Evolutionary conservation across 2,113 vertebrate species (phyloP).

Genomic region (Raja brachyura): DNA sequence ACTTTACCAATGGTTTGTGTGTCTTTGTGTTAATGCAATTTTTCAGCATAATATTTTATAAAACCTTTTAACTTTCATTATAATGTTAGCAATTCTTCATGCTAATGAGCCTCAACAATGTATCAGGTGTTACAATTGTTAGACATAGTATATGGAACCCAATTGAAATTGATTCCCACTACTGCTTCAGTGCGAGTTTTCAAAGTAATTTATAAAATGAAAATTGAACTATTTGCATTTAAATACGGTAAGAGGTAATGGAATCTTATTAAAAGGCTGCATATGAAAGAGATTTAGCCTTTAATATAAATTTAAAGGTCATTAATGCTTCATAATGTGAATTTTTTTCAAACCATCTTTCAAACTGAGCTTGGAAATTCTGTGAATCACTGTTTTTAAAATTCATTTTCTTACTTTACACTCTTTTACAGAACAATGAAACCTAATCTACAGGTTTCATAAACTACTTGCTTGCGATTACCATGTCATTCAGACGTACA

Average conservation of each 20-base stretch:
- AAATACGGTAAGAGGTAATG: slow-evolving; percentile 10
- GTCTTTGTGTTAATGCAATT: slow-evolving; percentile 3
- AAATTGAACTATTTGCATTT: slow-evolving; percentile 26
- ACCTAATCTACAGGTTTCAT: too few relatives aligned
- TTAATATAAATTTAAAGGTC: slow-evolving; percentile 17
- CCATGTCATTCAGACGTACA: too few relatives aligned
- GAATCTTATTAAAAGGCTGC: neutral
- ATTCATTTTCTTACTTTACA: too few relatives aligned
- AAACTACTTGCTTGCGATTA: too few relatives aligned
- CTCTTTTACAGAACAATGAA: too few relatives aligned
- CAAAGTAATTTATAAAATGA: slow-evolving; percentile 12
- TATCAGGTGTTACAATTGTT: neutral
- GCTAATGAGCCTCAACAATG: neutral
- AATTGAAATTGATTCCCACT: neutral
- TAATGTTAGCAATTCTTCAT: neutral
- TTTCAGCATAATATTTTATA: neutral
- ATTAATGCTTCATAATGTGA: slow-evolving; percentile 17
- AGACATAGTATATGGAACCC: neutral
- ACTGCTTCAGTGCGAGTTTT: neutral
- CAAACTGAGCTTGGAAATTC: slow-evolving; percentile 7
- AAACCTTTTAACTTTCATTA: slow-evolving; percentile 1
- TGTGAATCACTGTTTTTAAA: neutral
- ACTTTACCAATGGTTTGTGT: neutral
- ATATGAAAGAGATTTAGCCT: slow-evolving; percentile 21
- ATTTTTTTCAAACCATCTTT: neutral